Evolutionary conservation across 1,140 invertebrate genomes (phyloP), one percentile per base, ranked within the genome.

Genomic region (Zaprionus vittiger): DNA sequence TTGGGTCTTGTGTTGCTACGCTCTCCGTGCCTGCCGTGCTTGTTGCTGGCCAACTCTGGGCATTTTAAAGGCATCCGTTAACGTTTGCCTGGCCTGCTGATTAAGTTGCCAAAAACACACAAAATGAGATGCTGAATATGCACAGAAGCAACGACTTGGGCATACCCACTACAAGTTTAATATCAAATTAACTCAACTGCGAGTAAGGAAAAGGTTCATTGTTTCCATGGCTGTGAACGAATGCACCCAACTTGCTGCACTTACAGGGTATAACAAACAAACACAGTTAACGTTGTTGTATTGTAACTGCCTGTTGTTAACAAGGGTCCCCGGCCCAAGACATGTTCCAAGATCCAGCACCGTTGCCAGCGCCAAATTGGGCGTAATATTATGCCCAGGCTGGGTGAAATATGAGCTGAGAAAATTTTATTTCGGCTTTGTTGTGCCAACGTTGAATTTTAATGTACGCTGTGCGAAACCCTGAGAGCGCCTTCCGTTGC

Each of bases 321-420:
- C 84, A 89, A 89, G 84, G 78, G 84, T 79, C 77, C 69, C 64
- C 77, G 72, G 78, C 79, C 80, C 70, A 52, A 82, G 69, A 73
- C 74, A 56, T 73, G 70, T 66, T 71, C 77, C 57, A 77, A 80
- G 61, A 56, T 64, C 70, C 57, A 80, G 70, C 79, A 77, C 67
- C 81, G 78, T 71, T 74, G 67, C 52, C 70, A 73, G 56, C 79
- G 73, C 83, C 83, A 89, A 87, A 87, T 87, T 87, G 84, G 84
- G 78, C 81, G 80, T 87, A 87, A 87, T 87, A 82, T 87, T 87
- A 86, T 87, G 80, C 84, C 74, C 65, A 75, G 74, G 38, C 72
- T 77, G 70, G 80, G 83, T 90, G 79, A 87, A 87, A 87, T 87
- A 87, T 89, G 81, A 87, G 84, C 84, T 87, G 84, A 87, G 84